phyloP scores from a whole-genome alignment of 2,113 vertebrate genomes.

The Gymnobelideus leadbeateri region DNA sequence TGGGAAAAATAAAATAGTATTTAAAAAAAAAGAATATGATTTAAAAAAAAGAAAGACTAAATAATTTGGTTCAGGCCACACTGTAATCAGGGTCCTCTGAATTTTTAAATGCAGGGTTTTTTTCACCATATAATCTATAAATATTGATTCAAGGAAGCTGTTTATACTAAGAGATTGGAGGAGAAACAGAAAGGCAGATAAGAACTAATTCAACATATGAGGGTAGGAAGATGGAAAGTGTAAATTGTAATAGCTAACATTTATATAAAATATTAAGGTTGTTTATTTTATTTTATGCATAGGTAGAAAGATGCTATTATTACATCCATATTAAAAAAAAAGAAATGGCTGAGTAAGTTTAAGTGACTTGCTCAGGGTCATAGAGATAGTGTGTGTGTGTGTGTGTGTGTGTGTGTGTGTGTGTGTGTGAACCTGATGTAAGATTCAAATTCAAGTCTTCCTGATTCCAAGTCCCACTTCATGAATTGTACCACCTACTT shows the following conservation, averaged over 20 bases:
- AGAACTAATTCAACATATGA: neutral
- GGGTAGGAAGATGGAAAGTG: neutral
- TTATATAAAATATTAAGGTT: neutral
- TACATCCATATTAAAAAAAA: neutral
- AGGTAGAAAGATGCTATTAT: neutral
- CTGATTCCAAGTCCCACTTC: neutral
- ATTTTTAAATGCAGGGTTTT: neutral
- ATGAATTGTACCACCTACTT: neutral
- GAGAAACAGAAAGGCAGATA: neutral
- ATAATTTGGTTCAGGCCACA: neutral
- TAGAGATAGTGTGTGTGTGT: neutral
- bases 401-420: too few species aligned
- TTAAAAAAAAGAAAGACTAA: neutral
- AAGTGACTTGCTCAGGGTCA: neutral
- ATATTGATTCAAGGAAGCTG: neutral
- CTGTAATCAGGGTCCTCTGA: neutral
- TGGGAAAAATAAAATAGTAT: too few species aligned
- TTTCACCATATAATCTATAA: neutral
- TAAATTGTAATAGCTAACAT: neutral
- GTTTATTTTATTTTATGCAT: neutral
- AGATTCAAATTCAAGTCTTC: neutral
- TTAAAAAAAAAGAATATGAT: too few species aligned
- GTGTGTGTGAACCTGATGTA: neutral
- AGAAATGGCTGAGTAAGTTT: neutral
- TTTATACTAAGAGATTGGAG: neutral